These are phyloP conservation scores for Pelochelys cantorii DNA, from an alignment of 2,797 vertebrate genomes.

Conservation along the genomic window DNA sequence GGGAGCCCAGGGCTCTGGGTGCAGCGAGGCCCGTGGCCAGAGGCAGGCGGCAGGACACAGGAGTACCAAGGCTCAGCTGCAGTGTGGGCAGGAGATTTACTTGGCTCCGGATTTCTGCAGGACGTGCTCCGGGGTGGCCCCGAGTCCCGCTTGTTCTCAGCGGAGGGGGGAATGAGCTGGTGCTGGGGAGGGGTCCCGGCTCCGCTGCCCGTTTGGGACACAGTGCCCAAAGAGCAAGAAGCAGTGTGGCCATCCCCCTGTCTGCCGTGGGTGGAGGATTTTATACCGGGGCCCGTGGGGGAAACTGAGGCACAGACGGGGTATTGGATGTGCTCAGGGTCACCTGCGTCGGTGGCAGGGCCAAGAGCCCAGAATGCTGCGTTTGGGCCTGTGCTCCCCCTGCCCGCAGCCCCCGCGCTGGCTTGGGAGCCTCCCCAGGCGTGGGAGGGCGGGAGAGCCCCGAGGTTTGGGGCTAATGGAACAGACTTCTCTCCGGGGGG, in stretches of 20 bases:
- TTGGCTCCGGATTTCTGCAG: not conserved
- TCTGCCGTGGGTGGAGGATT: not conserved
- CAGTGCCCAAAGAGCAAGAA: too few species aligned
- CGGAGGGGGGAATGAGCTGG: too few species aligned
- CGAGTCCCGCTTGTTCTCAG: too few species aligned
- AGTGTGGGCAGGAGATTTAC: not conserved
- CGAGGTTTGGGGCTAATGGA: not conserved
- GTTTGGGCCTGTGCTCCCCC: not conserved
- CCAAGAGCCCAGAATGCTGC: not conserved
- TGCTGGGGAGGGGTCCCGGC: too few species aligned
- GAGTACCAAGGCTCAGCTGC: not conserved
- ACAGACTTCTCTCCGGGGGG: rapidly evolving
- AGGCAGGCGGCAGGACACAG: not conserved
- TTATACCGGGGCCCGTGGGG: rapidly evolving
- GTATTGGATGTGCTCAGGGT: too few species aligned
- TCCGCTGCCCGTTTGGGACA: too few species aligned
- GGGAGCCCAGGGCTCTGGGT: not conserved
- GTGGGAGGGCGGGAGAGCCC: too few species aligned
- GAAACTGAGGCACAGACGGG: not conserved
- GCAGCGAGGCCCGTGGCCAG: conserved; percentile 35
- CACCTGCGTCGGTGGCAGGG: too few species aligned
- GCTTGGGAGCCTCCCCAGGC: too few species aligned
- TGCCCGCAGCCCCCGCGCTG: not conserved
- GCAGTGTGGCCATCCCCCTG: too few species aligned
- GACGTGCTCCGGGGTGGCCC: too few species aligned